Evolutionary conservation across 2,888 invertebrate species (phyloP).

Genomic region (Diaphora mendica): DNA sequence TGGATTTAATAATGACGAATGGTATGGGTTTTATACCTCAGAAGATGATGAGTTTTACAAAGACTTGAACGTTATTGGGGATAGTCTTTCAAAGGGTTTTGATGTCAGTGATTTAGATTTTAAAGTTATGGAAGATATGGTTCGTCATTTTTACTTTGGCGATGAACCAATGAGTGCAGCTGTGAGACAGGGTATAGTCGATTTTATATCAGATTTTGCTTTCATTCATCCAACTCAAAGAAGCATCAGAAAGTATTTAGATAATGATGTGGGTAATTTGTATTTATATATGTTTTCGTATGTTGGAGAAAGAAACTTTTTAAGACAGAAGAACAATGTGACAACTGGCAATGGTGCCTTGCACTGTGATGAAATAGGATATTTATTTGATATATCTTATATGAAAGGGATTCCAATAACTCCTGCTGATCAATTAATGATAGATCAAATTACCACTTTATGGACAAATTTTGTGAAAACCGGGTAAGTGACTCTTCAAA

Average conservation of each 20-base stretch:
- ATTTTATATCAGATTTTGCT: conserved; percentile 62
- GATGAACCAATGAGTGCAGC: conserved; percentile 49
- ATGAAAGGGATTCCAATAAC: conserved; percentile 32
- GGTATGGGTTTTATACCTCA: conserved; percentile 25
- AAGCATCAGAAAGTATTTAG: conserved; percentile 54
- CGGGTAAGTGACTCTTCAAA: conserved; percentile 53
- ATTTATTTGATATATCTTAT: conserved; percentile 59
- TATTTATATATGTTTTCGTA: conserved; percentile 69
- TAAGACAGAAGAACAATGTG: neutral
- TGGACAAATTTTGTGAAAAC: conserved; percentile 77
- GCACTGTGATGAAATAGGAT: conserved; percentile 68
- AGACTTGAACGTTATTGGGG: conserved; percentile 41
- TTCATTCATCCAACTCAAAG: conserved; percentile 61
- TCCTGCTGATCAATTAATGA: conserved; percentile 58
- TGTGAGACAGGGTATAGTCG: conserved; percentile 41
- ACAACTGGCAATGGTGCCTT: conserved; percentile 36
- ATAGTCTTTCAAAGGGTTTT: conserved; percentile 38
- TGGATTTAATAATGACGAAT: conserved; percentile 50
- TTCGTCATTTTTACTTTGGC: conserved; percentile 63
- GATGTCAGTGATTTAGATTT: conserved; percentile 38
- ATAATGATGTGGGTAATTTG: conserved; percentile 49
- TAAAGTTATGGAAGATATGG: conserved; percentile 41
- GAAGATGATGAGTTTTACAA: conserved; percentile 41
- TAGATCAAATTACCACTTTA: conserved; percentile 69
- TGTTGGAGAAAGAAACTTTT: conserved; percentile 11